phyloP scores from a whole-genome alignment of 2,113 vertebrate genomes.

The Cheirogaleus medius region DNA sequence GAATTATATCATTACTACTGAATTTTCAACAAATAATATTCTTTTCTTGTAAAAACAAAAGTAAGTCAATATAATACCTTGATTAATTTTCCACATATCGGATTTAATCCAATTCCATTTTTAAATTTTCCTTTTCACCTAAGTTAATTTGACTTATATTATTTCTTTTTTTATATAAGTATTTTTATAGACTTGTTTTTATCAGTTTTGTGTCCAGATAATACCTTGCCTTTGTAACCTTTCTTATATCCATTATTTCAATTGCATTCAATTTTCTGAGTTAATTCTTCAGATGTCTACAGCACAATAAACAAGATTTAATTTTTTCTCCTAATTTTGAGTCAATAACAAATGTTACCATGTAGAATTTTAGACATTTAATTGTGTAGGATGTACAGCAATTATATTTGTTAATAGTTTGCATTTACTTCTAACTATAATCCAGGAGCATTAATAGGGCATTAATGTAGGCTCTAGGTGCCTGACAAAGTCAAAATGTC shows the following conservation, averaged over 20 bases:
- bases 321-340: neutral
- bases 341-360: neutral
- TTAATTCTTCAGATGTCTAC: neutral
- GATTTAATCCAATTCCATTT: neutral
- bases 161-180: neutral
- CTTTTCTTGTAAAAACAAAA: slow-evolving; percentile 2
- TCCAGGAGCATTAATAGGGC: neutral
- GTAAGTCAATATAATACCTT: neutral
- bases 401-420: neutral
- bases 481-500: slow-evolving; percentile 14
- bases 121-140: neutral
- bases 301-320: neutral
- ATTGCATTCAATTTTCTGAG: neutral
- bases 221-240: neutral
- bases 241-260: neutral
- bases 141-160: neutral
- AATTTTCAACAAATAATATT: neutral
- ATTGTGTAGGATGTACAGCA: neutral
- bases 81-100: neutral
- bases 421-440: neutral
- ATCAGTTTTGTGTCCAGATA: neutral
- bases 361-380: neutral
- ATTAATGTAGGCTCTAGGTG: neutral
- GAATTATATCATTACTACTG: neutral
- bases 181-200: neutral